Evolutionary conservation across 2,797 vertebrate genomes (phyloP), one percentile per base, ranked within the genome.

Genomic region (Valencia hispanica): DNA sequence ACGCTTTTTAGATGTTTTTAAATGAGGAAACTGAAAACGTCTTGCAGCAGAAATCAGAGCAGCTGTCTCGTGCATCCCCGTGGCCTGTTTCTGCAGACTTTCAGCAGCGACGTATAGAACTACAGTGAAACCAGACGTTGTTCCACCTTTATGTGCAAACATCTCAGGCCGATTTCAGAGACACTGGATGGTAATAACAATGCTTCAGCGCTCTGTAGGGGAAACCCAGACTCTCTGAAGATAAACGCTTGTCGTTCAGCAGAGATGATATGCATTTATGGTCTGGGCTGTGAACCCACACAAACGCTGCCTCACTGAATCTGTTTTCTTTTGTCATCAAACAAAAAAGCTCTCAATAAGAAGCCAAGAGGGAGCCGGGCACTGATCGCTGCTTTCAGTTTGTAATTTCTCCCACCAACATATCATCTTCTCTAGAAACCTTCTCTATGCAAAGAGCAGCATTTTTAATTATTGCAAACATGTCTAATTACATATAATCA

Each of bases 401-500:
- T 75, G 22, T 76, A 74, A 79, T 81, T 77, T 76, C 68, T 51
- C 47, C n/a, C 65, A 22, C 70, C 63, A 73, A 50, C 36, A 0
- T 43, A 74, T 86, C 87, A 74, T 72, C 80, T 51, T 55, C 53
- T 63, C 76, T 89, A 71, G 3, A 20, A 77, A 32, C 43, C 74
- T 55, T 2, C 74, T 55, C 32, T 78, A 32, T 51, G 22, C 48
- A 69, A 69, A 70, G 55, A 57, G 43, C 4, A 20, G 4, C 27
- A 32, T 50, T 73, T 81, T 48, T 63, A 53, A 69, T 63, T 69
- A 73, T 83, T 68, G 15, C 69, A 76, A 86, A 82, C 41, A 83
- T 15, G 53, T 50, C 68, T 87, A 79, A 90, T 87, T 79, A 81
- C 30, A 83, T 75, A 61, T 77, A 77, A 87, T 84, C 78, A 73